Evolutionary conservation across 2,797 vertebrate species (phyloP).

Genomic region (Austrolebias charrua): DNA sequence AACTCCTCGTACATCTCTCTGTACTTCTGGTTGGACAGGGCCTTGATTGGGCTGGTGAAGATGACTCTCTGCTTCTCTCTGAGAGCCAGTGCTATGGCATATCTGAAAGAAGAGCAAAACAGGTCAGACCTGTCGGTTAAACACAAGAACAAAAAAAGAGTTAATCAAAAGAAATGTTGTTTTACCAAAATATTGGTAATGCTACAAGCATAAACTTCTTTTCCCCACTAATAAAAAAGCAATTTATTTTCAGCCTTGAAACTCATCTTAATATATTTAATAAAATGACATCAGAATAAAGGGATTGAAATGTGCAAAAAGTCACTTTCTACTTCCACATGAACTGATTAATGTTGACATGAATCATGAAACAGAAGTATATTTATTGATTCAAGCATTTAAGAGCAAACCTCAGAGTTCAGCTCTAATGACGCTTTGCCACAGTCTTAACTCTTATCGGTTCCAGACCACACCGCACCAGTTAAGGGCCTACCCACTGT

Average conservation of each 20-base stretch:
- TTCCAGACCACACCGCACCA: no score
- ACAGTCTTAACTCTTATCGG: no score
- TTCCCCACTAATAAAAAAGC: no score
- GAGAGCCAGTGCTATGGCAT: conserved; percentile 94
- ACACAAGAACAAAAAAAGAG: no score
- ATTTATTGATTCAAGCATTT: neutral
- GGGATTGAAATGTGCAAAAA: no score
- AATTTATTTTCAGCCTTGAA: no score
- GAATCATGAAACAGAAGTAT: neutral
- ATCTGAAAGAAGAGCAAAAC: conserved; percentile 72
- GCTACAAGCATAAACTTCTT: no score
- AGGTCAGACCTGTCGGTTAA: neutral
- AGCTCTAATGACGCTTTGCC: neutral
- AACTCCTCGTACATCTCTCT: conserved; percentile 99
- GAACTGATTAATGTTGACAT: neutral
- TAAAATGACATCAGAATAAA: no score
- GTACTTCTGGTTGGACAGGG: conserved; percentile 98
- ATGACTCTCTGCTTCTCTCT: conserved; percentile 97
- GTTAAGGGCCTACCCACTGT: no score
- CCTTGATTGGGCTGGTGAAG: conserved; percentile 99
- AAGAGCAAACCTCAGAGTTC: neutral
- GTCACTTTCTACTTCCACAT: neutral
- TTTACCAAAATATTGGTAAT: no score
- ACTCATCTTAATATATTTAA: no score
- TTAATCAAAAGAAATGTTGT: no score